Evolutionary conservation across 2,797 vertebrate genomes (phyloP), one percentile per base, ranked within the genome.

Genomic region (Acrossocheilus wenchowensis): DNA sequence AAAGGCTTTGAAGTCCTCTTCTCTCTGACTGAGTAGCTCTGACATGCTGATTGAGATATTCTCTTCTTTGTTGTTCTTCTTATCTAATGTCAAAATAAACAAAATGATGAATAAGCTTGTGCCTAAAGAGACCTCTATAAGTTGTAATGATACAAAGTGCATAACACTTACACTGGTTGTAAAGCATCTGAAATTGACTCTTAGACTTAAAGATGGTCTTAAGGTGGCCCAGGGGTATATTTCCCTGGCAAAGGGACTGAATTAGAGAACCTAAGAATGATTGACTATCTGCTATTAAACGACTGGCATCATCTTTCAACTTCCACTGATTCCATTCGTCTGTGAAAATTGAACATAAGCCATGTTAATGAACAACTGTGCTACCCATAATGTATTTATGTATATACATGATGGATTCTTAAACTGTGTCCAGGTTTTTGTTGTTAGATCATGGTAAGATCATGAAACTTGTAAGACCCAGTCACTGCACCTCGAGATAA

Each of bases 171-270:
- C 95, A 92, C 83, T 94, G 92, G 71, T 62, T 87, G 85, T 90
- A 90, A 43, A 95, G 92, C 12, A 4, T 91, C 89, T 91, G 92
- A 50, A 96, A 94, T 73, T 90, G 85, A 0, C 90, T 86, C 45
- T 7, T 90, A 36, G 93, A 2, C 34, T 90, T 89, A 79, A 95
- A 86, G 87, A 93, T 94, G 68, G 81, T 91, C 87, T 90, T 87
- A 17, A 96, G 92, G 50, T 95, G 83, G 72, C 91, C 90, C 23
- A 92, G 72, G 2, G 69, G 0, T 23, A 95, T 84, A 78, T 88
- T 19, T 81, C 95, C 95, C 57, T 84, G 88, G 14, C 92, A 90
- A 86, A 96, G 89, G 45, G 89, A 88, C 3, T 21, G 88, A 86
- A 94, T 39, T 87, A 96, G 91, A 34, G 36, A 60, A 0, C 26